Evolutionary conservation across 2,888 invertebrate species (phyloP), one percentile per base, ranked within the genome.

Genomic region (Emmelina monodactyla): DNA sequence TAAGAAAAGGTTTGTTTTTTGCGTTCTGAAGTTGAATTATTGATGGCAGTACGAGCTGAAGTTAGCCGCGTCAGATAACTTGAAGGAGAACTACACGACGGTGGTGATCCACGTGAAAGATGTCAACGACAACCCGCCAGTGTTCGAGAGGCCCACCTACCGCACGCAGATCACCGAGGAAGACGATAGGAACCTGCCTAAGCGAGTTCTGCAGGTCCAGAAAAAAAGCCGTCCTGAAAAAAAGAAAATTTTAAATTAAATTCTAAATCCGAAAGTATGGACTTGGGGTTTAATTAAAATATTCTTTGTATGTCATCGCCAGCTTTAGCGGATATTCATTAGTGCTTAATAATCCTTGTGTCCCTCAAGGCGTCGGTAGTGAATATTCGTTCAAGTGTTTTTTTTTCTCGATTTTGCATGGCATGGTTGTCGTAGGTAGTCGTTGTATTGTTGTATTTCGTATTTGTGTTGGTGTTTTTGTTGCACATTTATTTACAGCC

Each of bases 81-180:
- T 94, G 65, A 95, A 95, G 83, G 96, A 97, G 79, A 96, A 96
- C 85, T 93, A 92, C 82, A 96, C 96, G 29, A 95, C 93, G 28
- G 96, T 97, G 48, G 94, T 96, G 60, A 96, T 97, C 60, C 93
- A 95, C 76, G 94, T 97, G 55, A 96, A 94, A 80, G 97, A 98
- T 71, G 95, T 97, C 49, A 97, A 97, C 78, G 97, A 98, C 84
- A 97, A 97, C 83, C 93, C 96, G 30, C 97, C 97, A 2, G 93
- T 94, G 51, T 98, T 98, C 78, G 94, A 94, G 75, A 83, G 94
- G 47, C 94, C 95, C 34, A 94, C 93, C 37, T 96, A 95, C 82
- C 88, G 94, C 61, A 94, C 95, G 34, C 94, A 95, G 81, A 95
- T 96, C 75, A 95, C 94, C 29, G 95, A 95, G 75, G 95, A 95